These are phyloP conservation scores for Artemia franciscana DNA, from an alignment of 1,140 invertebrate species.

Conservation along the genomic window DNA sequence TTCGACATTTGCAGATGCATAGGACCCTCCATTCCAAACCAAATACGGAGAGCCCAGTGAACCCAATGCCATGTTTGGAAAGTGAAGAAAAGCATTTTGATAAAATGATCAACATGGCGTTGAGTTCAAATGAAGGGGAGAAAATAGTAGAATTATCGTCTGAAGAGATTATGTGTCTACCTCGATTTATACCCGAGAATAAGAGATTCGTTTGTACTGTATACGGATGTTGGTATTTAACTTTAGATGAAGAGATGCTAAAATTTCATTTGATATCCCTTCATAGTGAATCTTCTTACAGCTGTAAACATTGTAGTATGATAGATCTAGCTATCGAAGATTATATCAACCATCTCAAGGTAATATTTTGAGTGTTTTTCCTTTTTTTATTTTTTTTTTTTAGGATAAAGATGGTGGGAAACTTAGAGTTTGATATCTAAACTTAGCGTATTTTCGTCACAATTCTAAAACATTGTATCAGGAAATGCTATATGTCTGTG, in stretches of 20 bases:
- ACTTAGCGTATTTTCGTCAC: too few species aligned
- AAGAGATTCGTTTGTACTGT: constrained; percentile 41
- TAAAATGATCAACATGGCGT: constrained; percentile 54
- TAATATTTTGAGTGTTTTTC: neutral
- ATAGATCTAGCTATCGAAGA: neutral
- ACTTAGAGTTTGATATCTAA: too few species aligned
- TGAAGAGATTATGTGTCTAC: constrained; percentile 20
- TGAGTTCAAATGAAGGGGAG: constrained; percentile 34
- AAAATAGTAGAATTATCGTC: constrained; percentile 15
- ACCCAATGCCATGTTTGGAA: constrained; percentile 51
- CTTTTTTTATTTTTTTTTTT: too few species aligned
- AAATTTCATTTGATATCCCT: constrained; percentile 41
- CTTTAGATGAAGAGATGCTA: constrained; percentile 41
- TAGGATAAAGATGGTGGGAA: too few species aligned
- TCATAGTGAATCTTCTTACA: constrained; percentile 34
- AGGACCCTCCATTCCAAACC: constrained; percentile 9
- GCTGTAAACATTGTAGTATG: constrained; percentile 39
- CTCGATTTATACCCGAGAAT: constrained; percentile 35
- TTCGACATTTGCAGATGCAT: constrained; percentile 42
- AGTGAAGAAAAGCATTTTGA: constrained; percentile 55
- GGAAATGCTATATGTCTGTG: too few species aligned
- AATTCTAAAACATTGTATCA: too few species aligned
- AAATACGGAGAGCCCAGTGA: constrained; percentile 23
- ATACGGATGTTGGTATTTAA: constrained; percentile 38
- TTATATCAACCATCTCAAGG: neutral